phyloP scores from a whole-genome alignment of 2,797 vertebrate species.

The Nyctibius grandis region DNA sequence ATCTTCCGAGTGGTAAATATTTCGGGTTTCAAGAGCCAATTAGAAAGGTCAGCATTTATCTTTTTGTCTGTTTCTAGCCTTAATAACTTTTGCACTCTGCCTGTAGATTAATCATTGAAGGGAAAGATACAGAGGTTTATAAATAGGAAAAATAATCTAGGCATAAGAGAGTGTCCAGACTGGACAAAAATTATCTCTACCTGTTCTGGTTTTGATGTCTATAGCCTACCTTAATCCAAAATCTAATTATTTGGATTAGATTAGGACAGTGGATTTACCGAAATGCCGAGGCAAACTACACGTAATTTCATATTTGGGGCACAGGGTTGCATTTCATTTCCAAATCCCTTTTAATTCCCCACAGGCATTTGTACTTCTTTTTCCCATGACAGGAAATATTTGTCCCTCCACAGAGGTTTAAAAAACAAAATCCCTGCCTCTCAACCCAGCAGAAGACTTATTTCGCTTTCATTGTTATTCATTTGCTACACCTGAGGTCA shows the following conservation, averaged over 20 bases:
- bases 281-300: slow-evolving; percentile 21
- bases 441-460: neutral
- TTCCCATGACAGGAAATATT: neutral
- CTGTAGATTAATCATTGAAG: slow-evolving; percentile 28
- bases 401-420: neutral
- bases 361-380: neutral
- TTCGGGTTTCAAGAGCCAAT: slow-evolving; percentile 43
- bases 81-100: slow-evolving; percentile 36
- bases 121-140: neutral
- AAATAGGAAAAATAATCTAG: neutral
- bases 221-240: slow-evolving; percentile 38
- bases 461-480: neutral
- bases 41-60: slow-evolving; percentile 55
- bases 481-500: neutral
- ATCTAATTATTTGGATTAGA: slow-evolving; percentile 56
- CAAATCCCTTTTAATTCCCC: slow-evolving; percentile 35
- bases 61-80: slow-evolving; percentile 39
- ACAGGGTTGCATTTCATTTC: slow-evolving; percentile 15
- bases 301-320: slow-evolving; percentile 9
- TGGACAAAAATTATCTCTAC: slow-evolving; percentile 7
- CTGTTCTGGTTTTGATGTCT: slow-evolving; percentile 31
- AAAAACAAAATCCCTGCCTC: neutral
- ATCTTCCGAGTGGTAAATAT: neutral
- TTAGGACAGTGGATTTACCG: slow-evolving; percentile 24
- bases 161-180: neutral